A percentile compares a stretch with the other conserved stretches of the same genome.
phyloP scores from a whole-genome alignment of 2,888 invertebrate species.

The Drosophila mimetica region DNA sequence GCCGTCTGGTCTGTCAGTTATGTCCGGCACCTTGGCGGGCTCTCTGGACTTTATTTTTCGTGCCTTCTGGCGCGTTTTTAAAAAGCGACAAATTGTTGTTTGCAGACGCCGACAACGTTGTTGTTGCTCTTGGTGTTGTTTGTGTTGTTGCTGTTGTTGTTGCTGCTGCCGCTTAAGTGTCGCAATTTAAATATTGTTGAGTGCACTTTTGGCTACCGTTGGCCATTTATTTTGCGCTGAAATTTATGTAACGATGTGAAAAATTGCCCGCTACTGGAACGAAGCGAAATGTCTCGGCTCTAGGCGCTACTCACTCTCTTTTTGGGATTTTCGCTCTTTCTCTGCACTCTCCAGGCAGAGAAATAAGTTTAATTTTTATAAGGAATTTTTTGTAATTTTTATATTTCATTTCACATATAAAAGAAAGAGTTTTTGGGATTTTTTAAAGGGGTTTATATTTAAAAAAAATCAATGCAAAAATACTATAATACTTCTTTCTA shows the following conservation, averaged over 20 bases:
- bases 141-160: conserved; percentile 16
- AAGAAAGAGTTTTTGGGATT: too few relatives aligned
- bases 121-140: conserved; percentile 20
- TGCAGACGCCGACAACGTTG: conserved; percentile 68
- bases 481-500: too few relatives aligned
- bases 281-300: conserved; percentile 42
- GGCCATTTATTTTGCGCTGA: conserved; percentile 73
- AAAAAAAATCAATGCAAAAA: too few relatives aligned
- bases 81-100: conserved; percentile 77
- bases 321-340: conserved; percentile 4
- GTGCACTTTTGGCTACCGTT: conserved; percentile 80
- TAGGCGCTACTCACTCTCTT: conserved; percentile 33
- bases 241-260: conserved; percentile 81
- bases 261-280: conserved; percentile 69
- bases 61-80: conserved; percentile 75
- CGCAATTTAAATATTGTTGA: conserved; percentile 79
- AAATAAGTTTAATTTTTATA: background rate
- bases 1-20: conserved; percentile 41
- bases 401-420: too few relatives aligned
- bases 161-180: conserved; percentile 67
- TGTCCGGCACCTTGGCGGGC: conserved; percentile 62
- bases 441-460: too few relatives aligned
- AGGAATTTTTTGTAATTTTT: too few relatives aligned
- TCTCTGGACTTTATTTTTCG: conserved; percentile 50
- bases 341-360: conserved; percentile 15